Conservation (phyloP, 2,797 vertebrate genomes). For the Kryptolebias ocellatus region DNA sequence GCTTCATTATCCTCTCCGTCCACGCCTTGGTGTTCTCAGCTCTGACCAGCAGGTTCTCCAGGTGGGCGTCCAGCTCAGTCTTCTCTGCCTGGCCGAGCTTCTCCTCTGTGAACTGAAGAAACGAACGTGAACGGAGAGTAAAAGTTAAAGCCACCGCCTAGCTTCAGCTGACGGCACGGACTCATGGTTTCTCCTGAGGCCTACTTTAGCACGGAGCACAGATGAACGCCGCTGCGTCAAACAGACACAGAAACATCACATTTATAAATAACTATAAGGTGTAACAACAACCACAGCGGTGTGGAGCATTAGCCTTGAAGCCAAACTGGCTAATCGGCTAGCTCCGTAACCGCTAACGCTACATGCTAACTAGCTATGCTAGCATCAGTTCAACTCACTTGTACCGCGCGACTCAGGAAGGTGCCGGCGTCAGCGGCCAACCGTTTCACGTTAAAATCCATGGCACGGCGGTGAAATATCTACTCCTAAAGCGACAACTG, state of each 20-base stretch:
- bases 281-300: not conserved
- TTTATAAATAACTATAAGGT: too few species aligned
- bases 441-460: conserved; percentile 97
- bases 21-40: conserved; percentile 96
- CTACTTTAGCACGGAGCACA: conserved; percentile 9
- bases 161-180: conserved; percentile 9
- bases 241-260: too few species aligned
- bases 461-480: conserved; percentile 52
- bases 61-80: conserved; percentile 96
- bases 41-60: conserved; percentile 94
- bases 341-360: conserved; percentile 47
- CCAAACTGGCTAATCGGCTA: conserved; percentile 4
- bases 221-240: too few species aligned
- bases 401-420: conserved; percentile 93
- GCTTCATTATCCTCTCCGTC: conserved; percentile 97
- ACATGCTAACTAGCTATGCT: conserved; percentile 29
- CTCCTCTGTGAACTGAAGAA: conserved; percentile 93
- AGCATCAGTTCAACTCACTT: conserved; percentile 78
- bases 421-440: conserved; percentile 94
- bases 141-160: not conserved
- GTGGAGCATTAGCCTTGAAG: accelerated
- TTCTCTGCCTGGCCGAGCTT: conserved; percentile 98
- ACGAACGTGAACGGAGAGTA: not conserved
- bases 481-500: conserved; percentile 4
- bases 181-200: conserved; percentile 33